Evolutionary conservation across 2,888 invertebrate species (phyloP), one percentile per base, ranked within the genome.

Genomic region (Sesia bembeciformis): DNA sequence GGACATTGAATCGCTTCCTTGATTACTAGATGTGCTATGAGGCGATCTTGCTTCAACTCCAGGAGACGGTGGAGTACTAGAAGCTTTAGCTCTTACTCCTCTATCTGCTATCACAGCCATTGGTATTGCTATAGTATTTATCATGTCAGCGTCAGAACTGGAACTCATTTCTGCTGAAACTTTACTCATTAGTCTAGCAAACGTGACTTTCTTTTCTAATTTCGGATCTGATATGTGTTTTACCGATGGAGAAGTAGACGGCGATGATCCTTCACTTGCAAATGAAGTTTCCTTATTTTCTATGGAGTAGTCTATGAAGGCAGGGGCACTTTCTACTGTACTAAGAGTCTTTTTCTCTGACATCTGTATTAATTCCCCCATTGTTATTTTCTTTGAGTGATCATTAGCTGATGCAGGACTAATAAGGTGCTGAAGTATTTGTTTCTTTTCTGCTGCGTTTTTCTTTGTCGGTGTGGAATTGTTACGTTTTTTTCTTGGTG

Each of bases 91-190:
- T 62, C 77, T 84, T 56, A 81, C 59, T 4, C 83, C 80, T 62
- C 84, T 78, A 58, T 90, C 76, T 8, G 79, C 72, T 64, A 90
- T 81, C 5, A 88, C 84, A 0, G 89, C 85, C 83, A 89, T 84
- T 0, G 89, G 86, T 52, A 88, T 89, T 1, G 86, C 74, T 63
- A 90, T 90, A 39, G 88, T 90, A 55, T 89, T 88, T 49, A 84
- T 87, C 78, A 90, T 89, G 72, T 93, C 93, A 56, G 93, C 90
- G 58, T 94, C 94, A 0, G 94, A 94, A 55, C 94, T 93, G 0
- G 93, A 93, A 68, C 93, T 94, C 92, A 94, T 94, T 85, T 94
- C 95, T 5, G 94, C 93, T 6, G 94, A 94, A 4, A 94, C 94
- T 79, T 93, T 94, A 70, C 93, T 94, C 39, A 94, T 76, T 53